Conservation (phyloP, 2,888 invertebrate genomes). For the Diaperis boleti region DNA sequence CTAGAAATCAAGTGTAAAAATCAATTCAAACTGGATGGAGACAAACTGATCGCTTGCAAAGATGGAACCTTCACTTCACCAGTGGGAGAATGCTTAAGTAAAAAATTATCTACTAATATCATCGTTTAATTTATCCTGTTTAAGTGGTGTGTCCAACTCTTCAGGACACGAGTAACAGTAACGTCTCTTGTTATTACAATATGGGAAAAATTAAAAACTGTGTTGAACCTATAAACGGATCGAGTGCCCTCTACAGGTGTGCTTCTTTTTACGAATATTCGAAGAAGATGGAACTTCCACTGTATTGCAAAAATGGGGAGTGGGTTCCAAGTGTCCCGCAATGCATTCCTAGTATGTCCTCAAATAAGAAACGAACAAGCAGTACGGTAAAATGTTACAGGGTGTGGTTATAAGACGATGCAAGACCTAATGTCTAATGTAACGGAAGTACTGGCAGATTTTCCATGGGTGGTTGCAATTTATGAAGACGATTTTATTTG, state of each 20-base stretch:
- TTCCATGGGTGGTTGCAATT: not conserved
- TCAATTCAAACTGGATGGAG: not conserved
- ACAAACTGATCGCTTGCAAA: not conserved
- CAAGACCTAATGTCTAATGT: not conserved
- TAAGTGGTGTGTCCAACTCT: conserved; percentile 1
- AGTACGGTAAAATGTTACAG: not conserved
- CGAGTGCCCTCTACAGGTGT: not conserved
- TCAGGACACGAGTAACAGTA: not conserved
- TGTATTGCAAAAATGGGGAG: not conserved
- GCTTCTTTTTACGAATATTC: not conserved
- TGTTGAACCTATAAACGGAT: not conserved
- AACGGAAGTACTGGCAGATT: not conserved
- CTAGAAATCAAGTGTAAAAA: not conserved
- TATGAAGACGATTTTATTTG: not conserved
- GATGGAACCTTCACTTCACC: not conserved
- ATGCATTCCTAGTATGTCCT: not conserved
- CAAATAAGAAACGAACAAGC: not conserved
- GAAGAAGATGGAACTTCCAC: not conserved
- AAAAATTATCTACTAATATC: not conserved
- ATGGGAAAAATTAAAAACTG: not conserved
- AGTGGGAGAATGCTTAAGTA: conserved; percentile 4
- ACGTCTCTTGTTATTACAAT: not conserved
- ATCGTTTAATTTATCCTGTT: not conserved
- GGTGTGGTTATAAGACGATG: not conserved
- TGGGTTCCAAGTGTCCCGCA: not conserved